A percentile compares a stretch with the other conserved stretches of the same genome.
Conservation (phyloP, 2,113 vertebrate genomes). For the Callocephalon fimbriatum region DNA sequence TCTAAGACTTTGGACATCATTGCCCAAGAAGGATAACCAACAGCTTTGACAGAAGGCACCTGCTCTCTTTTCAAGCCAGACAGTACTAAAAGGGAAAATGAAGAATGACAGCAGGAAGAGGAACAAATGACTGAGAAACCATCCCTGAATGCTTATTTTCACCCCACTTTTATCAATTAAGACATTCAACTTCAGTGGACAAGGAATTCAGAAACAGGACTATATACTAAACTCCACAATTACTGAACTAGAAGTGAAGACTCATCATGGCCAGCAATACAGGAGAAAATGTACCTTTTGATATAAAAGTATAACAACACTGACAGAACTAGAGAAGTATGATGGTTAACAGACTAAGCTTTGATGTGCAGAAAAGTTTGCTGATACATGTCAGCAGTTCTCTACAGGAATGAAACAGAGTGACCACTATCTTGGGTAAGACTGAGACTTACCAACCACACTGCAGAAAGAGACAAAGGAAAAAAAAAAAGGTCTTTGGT, state of each 20-base stretch:
- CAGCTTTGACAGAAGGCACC: neutral
- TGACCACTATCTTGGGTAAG: neutral
- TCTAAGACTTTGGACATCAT: neutral
- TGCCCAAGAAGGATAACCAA: neutral
- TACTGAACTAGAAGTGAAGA: neutral
- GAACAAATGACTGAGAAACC: neutral
- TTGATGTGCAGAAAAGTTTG: neutral
- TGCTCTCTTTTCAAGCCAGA: neutral
- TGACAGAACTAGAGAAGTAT: neutral
- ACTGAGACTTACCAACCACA: neutral
- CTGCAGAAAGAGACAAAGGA: neutral
- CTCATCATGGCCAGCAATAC: neutral
- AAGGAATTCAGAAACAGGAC: neutral
- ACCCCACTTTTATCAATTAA: neutral
- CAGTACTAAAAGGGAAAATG: neutral
- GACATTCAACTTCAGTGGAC: neutral
- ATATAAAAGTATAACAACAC: neutral
- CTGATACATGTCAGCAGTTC: rapidly evolving
- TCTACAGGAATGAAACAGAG: neutral
- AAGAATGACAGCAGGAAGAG: neutral
- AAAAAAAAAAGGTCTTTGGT: neutral
- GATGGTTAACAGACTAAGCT: neutral
- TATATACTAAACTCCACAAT: neutral
- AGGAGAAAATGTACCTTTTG: neutral
- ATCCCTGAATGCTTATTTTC: neutral